These are phyloP conservation scores for Piscicola geometra DNA, from an alignment of 2,888 invertebrate species.

Conservation along the genomic window DNA sequence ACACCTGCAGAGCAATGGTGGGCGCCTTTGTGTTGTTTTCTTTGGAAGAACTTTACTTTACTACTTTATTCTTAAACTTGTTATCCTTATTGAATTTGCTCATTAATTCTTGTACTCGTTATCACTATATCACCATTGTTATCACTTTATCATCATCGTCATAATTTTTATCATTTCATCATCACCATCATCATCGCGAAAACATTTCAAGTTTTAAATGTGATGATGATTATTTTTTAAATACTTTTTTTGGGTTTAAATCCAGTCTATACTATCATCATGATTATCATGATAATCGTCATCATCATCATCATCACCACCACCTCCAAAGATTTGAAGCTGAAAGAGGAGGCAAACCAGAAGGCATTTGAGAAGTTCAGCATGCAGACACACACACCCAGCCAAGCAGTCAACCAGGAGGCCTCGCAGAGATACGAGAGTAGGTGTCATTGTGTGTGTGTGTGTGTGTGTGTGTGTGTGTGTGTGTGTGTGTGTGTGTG, in stretches of 20 bases:
- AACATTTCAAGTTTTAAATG: too few relatives aligned
- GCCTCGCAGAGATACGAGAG: constrained; percentile 48
- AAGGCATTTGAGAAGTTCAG: constrained; percentile 86
- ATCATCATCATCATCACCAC: too few relatives aligned
- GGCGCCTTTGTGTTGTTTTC: neutral
- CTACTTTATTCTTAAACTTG: neutral
- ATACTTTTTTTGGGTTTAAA: too few relatives aligned
- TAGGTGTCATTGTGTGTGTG: constrained; percentile 24
- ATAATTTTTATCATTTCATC: too few relatives aligned
- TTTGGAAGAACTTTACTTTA: neutral
- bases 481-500: neutral
- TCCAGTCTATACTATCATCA: too few relatives aligned
- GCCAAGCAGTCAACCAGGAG: constrained; percentile 55
- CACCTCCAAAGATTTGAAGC: constrained; percentile 39
- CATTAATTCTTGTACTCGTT: neutral
- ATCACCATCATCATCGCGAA: too few relatives aligned
- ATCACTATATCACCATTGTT: neutral
- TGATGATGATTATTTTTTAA: too few relatives aligned
- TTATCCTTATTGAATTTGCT: neutral
- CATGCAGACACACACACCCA: constrained; percentile 65
- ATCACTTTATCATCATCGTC: too few relatives aligned
- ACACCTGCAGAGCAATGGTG: constrained; percentile 72
- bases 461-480: neutral
- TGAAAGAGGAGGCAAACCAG: constrained; percentile 83
- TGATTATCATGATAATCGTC: too few relatives aligned